Evolutionary conservation across 2,888 invertebrate genomes (phyloP).

Genomic region (Ectemnius continuus): DNA sequence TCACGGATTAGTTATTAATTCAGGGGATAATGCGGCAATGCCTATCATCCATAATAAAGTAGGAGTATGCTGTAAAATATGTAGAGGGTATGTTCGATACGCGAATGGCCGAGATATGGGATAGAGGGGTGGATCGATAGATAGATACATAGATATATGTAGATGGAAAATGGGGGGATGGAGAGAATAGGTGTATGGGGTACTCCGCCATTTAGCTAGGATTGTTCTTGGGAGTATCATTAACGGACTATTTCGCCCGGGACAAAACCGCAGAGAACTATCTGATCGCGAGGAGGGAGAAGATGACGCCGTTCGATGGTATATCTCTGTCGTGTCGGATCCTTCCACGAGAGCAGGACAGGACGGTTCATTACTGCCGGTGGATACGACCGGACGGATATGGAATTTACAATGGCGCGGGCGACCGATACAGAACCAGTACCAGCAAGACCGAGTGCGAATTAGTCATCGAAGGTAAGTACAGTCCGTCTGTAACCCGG

Average conservation of each 20-base stretch:
- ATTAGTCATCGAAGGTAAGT: slow-evolving; percentile 63
- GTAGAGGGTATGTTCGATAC: no score
- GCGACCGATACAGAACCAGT: slow-evolving; percentile 52
- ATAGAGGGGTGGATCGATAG: no score
- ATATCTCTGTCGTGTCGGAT: slow-evolving; percentile 60
- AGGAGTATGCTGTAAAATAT: no score
- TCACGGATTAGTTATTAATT: no score
- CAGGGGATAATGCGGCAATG: no score
- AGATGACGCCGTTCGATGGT: slow-evolving; percentile 37
- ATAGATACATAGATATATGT: no score
- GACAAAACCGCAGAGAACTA: slow-evolving; percentile 52
- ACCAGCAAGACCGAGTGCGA: slow-evolving; percentile 54
- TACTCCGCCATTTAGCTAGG: no score
- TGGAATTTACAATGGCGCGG: slow-evolving; percentile 59
- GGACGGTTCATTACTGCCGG: slow-evolving; percentile 68
- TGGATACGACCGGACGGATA: slow-evolving; percentile 71
- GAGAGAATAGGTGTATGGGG: no score
- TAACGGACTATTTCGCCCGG: slow-evolving; percentile 36
- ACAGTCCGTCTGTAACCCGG: slow-evolving; percentile 20
- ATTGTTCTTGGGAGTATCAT: no score
- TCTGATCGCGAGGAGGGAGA: slow-evolving; percentile 52
- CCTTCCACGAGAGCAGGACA: slow-evolving; percentile 58
- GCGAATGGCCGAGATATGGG: no score
- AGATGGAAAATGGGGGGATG: no score
- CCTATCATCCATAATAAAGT: no score